Conservation (phyloP, 2,797 vertebrate species). For the Enteromius radiatus region DNA sequence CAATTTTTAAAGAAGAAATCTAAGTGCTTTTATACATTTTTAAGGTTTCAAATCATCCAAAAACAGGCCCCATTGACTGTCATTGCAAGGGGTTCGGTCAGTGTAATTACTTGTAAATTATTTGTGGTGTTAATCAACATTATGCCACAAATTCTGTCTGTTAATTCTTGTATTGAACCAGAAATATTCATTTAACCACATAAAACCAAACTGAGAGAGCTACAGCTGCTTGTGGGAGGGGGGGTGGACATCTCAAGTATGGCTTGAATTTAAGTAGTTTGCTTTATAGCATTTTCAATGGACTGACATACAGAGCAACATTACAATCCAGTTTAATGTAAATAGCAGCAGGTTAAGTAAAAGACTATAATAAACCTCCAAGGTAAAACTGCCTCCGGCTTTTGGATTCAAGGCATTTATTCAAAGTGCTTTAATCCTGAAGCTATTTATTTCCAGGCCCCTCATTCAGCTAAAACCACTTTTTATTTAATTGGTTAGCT, state of each 20-base stretch:
- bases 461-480: conserved; percentile 39
- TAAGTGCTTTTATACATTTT: not conserved
- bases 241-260: not conserved
- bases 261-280: not conserved
- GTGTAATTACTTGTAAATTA: not conserved
- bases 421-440: conserved; percentile 16
- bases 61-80: not conserved
- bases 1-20: not conserved
- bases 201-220: not conserved
- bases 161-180: not conserved
- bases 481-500: conserved; percentile 36
- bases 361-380: conserved; percentile 5
- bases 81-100: not conserved
- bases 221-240: not conserved
- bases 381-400: conserved; percentile 24
- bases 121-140: not conserved
- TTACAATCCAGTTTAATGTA: conserved; percentile 14
- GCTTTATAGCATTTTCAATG: not conserved
- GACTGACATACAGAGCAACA: conserved; percentile 24
- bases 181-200: not conserved
- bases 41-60: not conserved
- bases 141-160: not conserved
- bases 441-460: not conserved
- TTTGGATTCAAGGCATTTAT: conserved; percentile 31
- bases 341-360: conserved; percentile 23